These are phyloP conservation scores for Drosophila eohydei DNA, from an alignment of 2,888 invertebrate species.

Conservation along the genomic window DNA sequence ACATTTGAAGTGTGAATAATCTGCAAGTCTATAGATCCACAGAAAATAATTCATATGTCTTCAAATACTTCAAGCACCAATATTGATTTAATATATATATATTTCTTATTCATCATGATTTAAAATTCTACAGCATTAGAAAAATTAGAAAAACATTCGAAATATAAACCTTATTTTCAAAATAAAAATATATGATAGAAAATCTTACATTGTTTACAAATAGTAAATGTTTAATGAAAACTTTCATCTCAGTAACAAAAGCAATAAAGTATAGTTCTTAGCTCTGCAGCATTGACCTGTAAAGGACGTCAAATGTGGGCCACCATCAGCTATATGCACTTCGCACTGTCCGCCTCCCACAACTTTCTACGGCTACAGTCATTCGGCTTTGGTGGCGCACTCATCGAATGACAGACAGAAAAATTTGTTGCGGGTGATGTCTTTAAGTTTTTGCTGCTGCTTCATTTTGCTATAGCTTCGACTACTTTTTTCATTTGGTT, in stretches of 20 bases:
- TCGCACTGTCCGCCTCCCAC: constrained; percentile 26
- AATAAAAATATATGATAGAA: too few species aligned
- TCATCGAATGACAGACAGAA: constrained; percentile 54
- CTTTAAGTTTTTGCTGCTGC: constrained; percentile 60
- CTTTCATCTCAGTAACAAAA: too few species aligned
- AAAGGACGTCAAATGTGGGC: background rate
- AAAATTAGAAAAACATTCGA: too few species aligned
- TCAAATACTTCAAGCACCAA: too few species aligned
- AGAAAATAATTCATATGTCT: too few species aligned
- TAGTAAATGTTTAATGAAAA: background rate
- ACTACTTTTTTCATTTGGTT: constrained; percentile 45
- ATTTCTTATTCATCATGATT: too few species aligned
- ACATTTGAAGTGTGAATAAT: too few species aligned
- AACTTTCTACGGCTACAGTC: constrained; percentile 54
- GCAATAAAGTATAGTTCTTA: background rate
- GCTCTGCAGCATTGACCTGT: background rate
- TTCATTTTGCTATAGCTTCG: constrained; percentile 21
- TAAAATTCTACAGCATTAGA: too few species aligned
- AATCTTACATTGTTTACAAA: too few species aligned
- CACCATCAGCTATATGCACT: constrained; percentile 2
- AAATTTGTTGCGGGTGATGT: constrained; percentile 47
- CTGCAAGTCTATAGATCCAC: too few species aligned
- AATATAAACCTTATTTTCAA: too few species aligned
- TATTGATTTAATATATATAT: too few species aligned
- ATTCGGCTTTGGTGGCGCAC: constrained; percentile 5